phyloP scores from a whole-genome alignment of 1,140 invertebrate genomes.

The Lucilia cuprina region DNA sequence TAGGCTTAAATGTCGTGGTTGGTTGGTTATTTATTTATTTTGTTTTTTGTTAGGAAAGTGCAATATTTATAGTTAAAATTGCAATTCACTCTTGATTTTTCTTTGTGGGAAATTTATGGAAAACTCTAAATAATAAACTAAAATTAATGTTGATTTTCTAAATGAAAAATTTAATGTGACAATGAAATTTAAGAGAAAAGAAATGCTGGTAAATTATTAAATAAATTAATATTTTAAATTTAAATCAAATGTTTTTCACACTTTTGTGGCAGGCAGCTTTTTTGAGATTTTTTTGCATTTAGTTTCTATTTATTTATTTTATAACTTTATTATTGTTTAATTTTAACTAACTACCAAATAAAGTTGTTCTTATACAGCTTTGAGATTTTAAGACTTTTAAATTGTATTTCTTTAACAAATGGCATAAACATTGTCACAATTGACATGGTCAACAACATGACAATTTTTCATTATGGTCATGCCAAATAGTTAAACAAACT shows the following conservation, averaged over 20 bases:
- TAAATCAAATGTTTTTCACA: background rate
- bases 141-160: background rate
- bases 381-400: too few relatives aligned
- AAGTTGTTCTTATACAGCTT: background rate
- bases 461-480: background rate
- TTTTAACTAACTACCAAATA: background rate
- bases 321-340: background rate
- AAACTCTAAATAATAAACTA: background rate
- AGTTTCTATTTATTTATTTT: background rate
- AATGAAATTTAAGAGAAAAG: background rate
- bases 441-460: background rate
- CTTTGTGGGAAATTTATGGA: slow-evolving; percentile 25
- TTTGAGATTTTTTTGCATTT: background rate
- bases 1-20: background rate
- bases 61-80: background rate
- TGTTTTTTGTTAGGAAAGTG: background rate
- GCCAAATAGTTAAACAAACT: background rate
- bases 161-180: background rate
- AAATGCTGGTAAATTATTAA: background rate
- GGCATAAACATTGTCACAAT: background rate
- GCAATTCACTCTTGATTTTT: background rate
- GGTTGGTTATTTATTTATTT: background rate
- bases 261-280: background rate
- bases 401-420: background rate
- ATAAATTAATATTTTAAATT: too few relatives aligned